Evolutionary conservation across 2,888 invertebrate genomes (phyloP), one percentile per base, ranked within the genome.

Genomic region (Lepetodrilus schrolli): DNA sequence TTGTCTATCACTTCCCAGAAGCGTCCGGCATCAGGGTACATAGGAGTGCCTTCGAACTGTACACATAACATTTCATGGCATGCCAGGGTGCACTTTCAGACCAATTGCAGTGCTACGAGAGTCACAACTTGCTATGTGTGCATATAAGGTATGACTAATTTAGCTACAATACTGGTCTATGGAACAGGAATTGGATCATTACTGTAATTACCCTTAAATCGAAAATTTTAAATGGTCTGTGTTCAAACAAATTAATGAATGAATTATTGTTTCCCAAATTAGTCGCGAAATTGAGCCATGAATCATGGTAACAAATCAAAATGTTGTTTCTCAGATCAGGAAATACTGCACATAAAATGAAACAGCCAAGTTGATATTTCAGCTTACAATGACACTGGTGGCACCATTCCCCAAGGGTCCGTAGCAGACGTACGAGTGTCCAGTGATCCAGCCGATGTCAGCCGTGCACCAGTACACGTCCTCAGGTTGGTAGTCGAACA

Each of bases 1-100:
- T 98, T 98, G 86, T 96, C 95, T 76, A 97, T 93, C 7, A 99
- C 93, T 7, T 93, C 92, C 99, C 99, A 99, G 91, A 96, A 97
- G 50, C 99, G 94, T 87, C 96, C 95, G 85, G 97, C 95, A 78
- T 94, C 94, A 1, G 99, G 99, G 90, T 95, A 95, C 90, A 97
- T 97, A 0, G 99, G 99, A 0, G 96, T 96, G 4, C 99, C 99
- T 92, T 99, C 99, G 85, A 90, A 91, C 90, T 90, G 79, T n/a
- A 77, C n/a, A 58, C 34, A 58, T 58, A 5, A n/a, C 48, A 1
- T 7, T 5, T 51, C 23, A 1, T 23, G 17, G n/a, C n/a, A n/a
- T n/a, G n/a, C n/a, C n/a, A n/a, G n/a, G n/a, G n/a, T n/a, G n/a
- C n/a, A n/a, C n/a, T n/a, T n/a, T n/a, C n/a, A n/a, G n/a, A n/a